Evolutionary conservation across 2,888 invertebrate species (phyloP).

Genomic region (Anoplius nigerrimus): DNA sequence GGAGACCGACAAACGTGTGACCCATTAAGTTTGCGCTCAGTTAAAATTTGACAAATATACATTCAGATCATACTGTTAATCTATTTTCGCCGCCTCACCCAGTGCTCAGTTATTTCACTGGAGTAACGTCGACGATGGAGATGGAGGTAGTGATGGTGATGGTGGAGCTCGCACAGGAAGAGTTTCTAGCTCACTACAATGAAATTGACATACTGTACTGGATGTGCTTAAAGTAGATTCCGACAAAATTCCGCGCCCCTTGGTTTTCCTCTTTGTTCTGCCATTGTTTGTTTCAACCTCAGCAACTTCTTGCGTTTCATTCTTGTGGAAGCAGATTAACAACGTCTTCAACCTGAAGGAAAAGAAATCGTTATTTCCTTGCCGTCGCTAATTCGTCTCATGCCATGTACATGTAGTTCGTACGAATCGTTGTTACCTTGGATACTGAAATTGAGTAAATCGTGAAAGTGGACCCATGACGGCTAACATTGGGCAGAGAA

Average conservation of each 20-base stretch:
- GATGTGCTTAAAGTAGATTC: conserved; percentile 72
- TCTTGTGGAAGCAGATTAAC: conserved; percentile 54
- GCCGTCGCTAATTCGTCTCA: neutral
- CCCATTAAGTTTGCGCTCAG: conserved; percentile 29
- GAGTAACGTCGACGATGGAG: conserved; percentile 59
- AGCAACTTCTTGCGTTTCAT: conserved; percentile 46
- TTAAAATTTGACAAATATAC: conserved; percentile 15
- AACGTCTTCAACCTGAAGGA: conserved; percentile 53
- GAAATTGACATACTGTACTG: conserved; percentile 70
- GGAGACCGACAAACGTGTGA: conserved; percentile 8
- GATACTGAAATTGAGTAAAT: conserved; percentile 79
- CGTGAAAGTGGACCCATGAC: conserved; percentile 81
- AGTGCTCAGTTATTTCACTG: conserved; percentile 47
- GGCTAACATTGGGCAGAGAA: conserved; percentile 86
- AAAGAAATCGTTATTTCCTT: neutral
- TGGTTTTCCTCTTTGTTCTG: conserved; percentile 51
- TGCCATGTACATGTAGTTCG: neutral
- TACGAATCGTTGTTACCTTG: conserved; percentile 56
- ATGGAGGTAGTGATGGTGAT: conserved; percentile 58
- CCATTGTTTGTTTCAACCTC: conserved; percentile 52
- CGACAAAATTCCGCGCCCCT: conserved; percentile 64
- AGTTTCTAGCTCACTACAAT: conserved; percentile 70
- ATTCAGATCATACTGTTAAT: conserved; percentile 44
- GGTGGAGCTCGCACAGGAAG: conserved; percentile 59
- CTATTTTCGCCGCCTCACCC: conserved; percentile 50